Conservation (phyloP, 2,797 vertebrate genomes). For the Tenualosa thibaudeaui region DNA sequence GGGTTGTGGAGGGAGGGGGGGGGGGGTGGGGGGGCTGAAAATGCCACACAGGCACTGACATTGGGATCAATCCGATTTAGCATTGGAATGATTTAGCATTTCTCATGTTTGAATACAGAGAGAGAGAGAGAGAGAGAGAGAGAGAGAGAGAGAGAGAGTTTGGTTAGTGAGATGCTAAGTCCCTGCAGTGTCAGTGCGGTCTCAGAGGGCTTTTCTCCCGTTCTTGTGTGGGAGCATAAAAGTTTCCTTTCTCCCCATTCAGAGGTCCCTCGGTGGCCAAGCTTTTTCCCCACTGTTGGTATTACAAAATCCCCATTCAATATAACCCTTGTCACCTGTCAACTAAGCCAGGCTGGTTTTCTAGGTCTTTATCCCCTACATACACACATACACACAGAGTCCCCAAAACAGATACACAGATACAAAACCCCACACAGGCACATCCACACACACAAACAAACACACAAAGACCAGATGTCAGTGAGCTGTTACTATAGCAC, state of each 20-base stretch:
- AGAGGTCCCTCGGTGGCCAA: slow-evolving; percentile 73
- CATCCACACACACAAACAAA: slow-evolving; percentile 61
- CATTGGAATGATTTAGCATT: slow-evolving; percentile 77
- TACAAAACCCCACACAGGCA: slow-evolving; percentile 54
- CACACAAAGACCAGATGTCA: slow-evolving; percentile 77
- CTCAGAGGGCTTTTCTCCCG: slow-evolving; percentile 68
- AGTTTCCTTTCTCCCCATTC: slow-evolving; percentile 82
- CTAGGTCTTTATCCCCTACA: slow-evolving; percentile 83
- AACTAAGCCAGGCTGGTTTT: slow-evolving; percentile 83
- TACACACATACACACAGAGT: slow-evolving; percentile 72
- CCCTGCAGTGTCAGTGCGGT: slow-evolving; percentile 53
- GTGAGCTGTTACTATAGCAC: slow-evolving; percentile 75
- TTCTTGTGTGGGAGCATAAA: slow-evolving; percentile 72
- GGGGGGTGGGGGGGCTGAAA: slow-evolving; percentile 60
- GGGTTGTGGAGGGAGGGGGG: slow-evolving; percentile 29
- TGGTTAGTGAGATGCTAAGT: slow-evolving; percentile 74
- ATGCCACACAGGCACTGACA: slow-evolving; percentile 81
- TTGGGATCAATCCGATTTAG: slow-evolving; percentile 73
- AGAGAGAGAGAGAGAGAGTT: slow-evolving; percentile 76
- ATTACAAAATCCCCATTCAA: slow-evolving; percentile 86
- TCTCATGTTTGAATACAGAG: slow-evolving; percentile 76
- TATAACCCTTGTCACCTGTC: slow-evolving; percentile 86
- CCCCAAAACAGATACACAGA: slow-evolving; percentile 36
- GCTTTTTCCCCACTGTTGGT: slow-evolving; percentile 81
- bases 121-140: slow-evolving; percentile 78